A percentile compares a stretch with the other conserved stretches of the same genome.
phyloP scores from a whole-genome alignment of 2,888 invertebrate species.

The Anthrax anthrax region DNA sequence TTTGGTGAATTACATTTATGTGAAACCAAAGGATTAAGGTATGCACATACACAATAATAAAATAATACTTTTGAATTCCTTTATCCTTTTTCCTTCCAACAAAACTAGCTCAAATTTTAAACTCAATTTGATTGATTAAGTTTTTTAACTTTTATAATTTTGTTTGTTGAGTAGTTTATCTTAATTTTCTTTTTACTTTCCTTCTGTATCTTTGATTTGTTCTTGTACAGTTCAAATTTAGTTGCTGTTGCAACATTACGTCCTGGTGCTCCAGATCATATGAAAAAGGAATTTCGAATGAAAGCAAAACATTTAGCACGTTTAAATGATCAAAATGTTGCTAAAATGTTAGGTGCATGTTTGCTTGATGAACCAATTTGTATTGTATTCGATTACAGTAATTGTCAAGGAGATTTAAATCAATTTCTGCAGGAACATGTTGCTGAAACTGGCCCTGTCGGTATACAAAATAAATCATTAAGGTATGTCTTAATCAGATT shows the following conservation, averaged over 20 bases:
- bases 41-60: too few species aligned
- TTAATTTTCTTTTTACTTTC: neutral
- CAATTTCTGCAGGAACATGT: constrained; percentile 70
- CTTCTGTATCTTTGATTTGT: too few species aligned
- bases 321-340: constrained; percentile 56
- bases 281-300: constrained; percentile 54
- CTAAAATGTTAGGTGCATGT: constrained; percentile 57
- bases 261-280: constrained; percentile 40
- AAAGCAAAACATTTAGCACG: constrained; percentile 56
- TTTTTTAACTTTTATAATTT: too few species aligned
- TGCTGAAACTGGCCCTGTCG: constrained; percentile 53
- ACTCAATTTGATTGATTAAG: too few species aligned
- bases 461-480: constrained; percentile 47
- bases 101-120: too few species aligned
- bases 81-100: too few species aligned
- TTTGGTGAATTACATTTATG: constrained; percentile 61
- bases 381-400: constrained; percentile 54
- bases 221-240: constrained; percentile 33
- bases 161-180: too few species aligned
- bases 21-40: constrained; percentile 40
- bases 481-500: constrained; percentile 46
- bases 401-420: constrained; percentile 63
- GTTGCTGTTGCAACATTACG: constrained; percentile 62
- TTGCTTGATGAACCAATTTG: constrained; percentile 57
- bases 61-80: too few species aligned